These are phyloP conservation scores for Falco concolor DNA, from an alignment of 2,797 vertebrate species.

Conservation along the genomic window DNA sequence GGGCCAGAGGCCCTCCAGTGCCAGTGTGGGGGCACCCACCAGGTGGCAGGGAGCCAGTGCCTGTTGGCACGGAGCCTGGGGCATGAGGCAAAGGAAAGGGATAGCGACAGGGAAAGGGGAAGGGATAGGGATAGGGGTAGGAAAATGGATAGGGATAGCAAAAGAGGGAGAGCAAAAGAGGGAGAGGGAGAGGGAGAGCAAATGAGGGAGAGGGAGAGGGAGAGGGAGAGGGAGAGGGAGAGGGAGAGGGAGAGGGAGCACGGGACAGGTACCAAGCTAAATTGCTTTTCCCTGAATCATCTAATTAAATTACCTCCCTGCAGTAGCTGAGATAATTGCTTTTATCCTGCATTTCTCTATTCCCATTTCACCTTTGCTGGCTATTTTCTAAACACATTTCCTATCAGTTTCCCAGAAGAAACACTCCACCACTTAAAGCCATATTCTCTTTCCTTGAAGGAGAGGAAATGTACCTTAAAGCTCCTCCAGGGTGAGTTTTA, in stretches of 20 bases:
- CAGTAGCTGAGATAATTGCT: not conserved
- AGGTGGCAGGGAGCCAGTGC: too few relatives aligned
- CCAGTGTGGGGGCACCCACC: too few relatives aligned
- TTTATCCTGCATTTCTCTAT: not conserved
- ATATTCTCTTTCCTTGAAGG: not conserved
- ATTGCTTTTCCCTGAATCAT: not conserved
- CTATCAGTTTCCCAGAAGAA: slow-evolving; percentile 29
- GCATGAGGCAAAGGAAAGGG: too few relatives aligned
- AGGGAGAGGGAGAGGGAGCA: not conserved
- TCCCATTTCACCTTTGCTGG: slow-evolving; percentile 26
- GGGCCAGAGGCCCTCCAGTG: not conserved
- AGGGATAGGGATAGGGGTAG: too few relatives aligned
- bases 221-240: accelerated
- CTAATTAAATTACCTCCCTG: not conserved
- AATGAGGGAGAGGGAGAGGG: not conserved
- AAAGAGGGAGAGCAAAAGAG: too few relatives aligned
- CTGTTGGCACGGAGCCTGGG: too few relatives aligned
- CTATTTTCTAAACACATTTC: slow-evolving; percentile 1
- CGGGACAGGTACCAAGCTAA: not conserved
- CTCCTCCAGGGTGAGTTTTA: not conserved
- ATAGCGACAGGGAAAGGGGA: too few relatives aligned
- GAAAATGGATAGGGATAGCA: too few relatives aligned
- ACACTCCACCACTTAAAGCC: not conserved
- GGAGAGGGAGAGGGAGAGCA: too few relatives aligned
- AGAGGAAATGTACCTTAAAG: not conserved